These are phyloP conservation scores for Laticauda laticaudata DNA, from an alignment of 2,113 vertebrate genomes.

Conservation along the genomic window DNA sequence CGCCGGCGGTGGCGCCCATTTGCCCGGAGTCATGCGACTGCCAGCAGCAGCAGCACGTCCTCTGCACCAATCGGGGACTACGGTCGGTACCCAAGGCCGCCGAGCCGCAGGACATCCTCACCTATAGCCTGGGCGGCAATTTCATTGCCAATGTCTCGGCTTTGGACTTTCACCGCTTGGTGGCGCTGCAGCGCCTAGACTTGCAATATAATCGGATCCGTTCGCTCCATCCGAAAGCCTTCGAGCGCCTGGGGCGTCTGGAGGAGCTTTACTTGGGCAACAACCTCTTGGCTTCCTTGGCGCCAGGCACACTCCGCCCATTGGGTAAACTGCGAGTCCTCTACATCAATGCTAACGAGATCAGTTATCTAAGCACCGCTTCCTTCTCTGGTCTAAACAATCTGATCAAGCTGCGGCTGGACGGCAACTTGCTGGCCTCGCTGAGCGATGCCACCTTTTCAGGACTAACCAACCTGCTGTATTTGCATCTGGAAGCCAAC, in stretches of 20 bases:
- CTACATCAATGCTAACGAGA: conserved; percentile 85
- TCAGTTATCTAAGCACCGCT: conserved; percentile 74
- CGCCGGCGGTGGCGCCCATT: conserved; percentile 61
- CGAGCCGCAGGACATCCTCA: conserved; percentile 75
- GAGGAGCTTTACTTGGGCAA: conserved; percentile 94
- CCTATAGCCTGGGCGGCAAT: conserved; percentile 91
- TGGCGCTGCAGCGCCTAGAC: conserved; percentile 82
- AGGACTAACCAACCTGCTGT: conserved; percentile 80
- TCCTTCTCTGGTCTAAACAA: conserved; percentile 79
- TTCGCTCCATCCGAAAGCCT: conserved; percentile 83
- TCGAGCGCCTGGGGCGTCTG: conserved; percentile 81
- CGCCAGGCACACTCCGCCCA: conserved; percentile 77
- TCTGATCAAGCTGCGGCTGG: conserved; percentile 86
- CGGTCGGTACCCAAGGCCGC: conserved; percentile 77
- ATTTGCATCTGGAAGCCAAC: conserved; percentile 90
- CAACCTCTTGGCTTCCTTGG: conserved; percentile 79
- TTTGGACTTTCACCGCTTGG: conserved; percentile 81
- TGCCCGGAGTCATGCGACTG: conserved; percentile 93
- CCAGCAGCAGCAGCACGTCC: conserved; percentile 84
- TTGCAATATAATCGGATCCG: conserved; percentile 92
- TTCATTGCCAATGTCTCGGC: conserved; percentile 88
- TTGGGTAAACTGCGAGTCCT: conserved; percentile 84
- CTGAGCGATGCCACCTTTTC: conserved; percentile 85
- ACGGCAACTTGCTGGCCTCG: conserved; percentile 81
- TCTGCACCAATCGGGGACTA: conserved; percentile 92